Conservation (phyloP, 2,797 vertebrate genomes). For the Sciurus vulgaris region DNA sequence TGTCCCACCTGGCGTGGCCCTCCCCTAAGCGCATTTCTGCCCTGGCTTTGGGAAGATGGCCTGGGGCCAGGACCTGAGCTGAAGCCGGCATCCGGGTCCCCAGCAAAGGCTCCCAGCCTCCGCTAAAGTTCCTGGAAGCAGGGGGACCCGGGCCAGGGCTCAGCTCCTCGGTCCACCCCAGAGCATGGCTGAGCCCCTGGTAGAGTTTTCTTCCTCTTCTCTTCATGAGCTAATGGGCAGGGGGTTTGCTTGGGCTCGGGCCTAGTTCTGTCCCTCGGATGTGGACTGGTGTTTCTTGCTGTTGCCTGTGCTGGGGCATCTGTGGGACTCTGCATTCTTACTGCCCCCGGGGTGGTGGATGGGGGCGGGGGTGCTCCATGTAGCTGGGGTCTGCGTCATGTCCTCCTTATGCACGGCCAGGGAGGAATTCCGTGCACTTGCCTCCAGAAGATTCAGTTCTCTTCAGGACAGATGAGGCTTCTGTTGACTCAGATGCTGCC, state of each 20-base stretch:
- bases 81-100: conserved; percentile 53
- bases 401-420: neutral
- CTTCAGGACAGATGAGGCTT: neutral
- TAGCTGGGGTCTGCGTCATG: neutral
- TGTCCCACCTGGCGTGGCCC: conserved; percentile 61
- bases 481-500: neutral
- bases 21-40: conserved; percentile 77
- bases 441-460: neutral
- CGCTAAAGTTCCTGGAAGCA: neutral
- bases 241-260: conserved; percentile 72
- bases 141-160: neutral
- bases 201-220: conserved; percentile 41
- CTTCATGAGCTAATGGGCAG: conserved; percentile 60
- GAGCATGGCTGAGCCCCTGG: conserved; percentile 71
- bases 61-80: conserved; percentile 80
- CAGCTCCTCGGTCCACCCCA: conserved; percentile 63
- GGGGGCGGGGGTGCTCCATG: neutral
- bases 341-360: neutral
- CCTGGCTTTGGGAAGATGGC: conserved; percentile 67
- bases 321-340: conserved; percentile 62
- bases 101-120: neutral
- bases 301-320: conserved; percentile 62
- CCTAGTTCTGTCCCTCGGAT: conserved; percentile 64
- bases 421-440: neutral
- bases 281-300: conserved; percentile 60